These are phyloP conservation scores for Drosophila engyochracea DNA, from an alignment of 2,888 invertebrate genomes.

Conservation along the genomic window DNA sequence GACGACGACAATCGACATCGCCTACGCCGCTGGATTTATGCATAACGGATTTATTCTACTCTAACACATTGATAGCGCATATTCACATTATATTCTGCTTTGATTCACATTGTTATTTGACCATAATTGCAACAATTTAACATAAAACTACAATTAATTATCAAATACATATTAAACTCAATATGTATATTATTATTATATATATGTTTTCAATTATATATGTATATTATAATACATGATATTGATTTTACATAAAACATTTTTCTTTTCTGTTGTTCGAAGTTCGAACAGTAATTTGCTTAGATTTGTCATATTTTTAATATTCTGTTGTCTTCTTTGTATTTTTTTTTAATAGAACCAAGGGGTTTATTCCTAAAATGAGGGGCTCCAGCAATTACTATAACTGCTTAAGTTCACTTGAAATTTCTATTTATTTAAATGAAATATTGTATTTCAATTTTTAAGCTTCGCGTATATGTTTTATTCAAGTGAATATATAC, in stretches of 20 bases:
- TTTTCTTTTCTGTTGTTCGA: not conserved
- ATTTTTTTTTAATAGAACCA: not conserved
- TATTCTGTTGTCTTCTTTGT: not conserved
- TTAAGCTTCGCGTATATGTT: not conserved
- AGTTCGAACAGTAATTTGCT: not conserved
- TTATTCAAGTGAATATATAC: not conserved
- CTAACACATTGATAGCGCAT: conserved; percentile 2
- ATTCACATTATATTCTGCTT: not conserved
- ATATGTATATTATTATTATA: too few relatives aligned
- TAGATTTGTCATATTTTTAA: not conserved
- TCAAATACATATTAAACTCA: not conserved
- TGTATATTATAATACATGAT: not conserved
- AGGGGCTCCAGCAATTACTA: not conserved
- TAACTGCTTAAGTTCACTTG: not conserved
- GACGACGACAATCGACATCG: conserved; percentile 42
- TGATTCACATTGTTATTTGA: not conserved
- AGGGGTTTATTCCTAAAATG: not conserved
- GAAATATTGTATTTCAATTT: not conserved
- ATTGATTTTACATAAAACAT: not conserved
- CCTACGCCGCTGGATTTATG: conserved; percentile 58
- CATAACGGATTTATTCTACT: conserved; percentile 60
- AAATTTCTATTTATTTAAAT: not conserved
- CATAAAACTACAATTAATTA: not conserved
- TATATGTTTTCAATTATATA: too few relatives aligned
- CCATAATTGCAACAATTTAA: not conserved